Evolutionary conservation across 2,888 invertebrate genomes (phyloP).

Genomic region (Noctua janthe): DNA sequence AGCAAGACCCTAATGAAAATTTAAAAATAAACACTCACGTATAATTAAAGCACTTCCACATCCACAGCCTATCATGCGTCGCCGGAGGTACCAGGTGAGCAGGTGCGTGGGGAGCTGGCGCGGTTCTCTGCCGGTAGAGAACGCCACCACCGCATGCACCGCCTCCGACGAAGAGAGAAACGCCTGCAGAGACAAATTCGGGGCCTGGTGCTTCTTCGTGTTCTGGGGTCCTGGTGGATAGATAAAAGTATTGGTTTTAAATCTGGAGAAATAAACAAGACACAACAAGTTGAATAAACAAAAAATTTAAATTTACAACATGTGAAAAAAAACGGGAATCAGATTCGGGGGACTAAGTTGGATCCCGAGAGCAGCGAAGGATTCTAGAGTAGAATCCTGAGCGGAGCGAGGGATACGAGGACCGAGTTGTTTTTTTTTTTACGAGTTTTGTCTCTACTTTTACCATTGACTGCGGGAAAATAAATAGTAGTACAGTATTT

Average conservation of each 20-base stretch:
- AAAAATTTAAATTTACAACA: not conserved
- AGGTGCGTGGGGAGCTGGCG: constrained; percentile 86
- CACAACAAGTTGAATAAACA: not conserved
- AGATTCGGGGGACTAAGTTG: too few relatives aligned
- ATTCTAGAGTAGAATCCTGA: too few relatives aligned
- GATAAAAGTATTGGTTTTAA: not conserved
- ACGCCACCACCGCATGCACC: constrained; percentile 90
- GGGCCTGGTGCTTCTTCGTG: constrained; percentile 87
- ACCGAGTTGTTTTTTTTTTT: too few relatives aligned
- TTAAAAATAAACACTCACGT: constrained; percentile 84
- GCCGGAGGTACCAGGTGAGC: constrained; percentile 91
- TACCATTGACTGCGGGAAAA: too few relatives aligned
- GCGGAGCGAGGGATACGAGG: too few relatives aligned
- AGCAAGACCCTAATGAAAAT: not conserved
- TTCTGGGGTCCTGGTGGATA: constrained; percentile 72
- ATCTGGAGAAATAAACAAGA: not conserved
- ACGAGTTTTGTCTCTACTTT: too few relatives aligned
- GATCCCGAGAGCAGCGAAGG: too few relatives aligned
- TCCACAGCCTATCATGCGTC: constrained; percentile 91
- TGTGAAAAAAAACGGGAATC: too few relatives aligned
- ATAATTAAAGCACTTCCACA: constrained; percentile 93
- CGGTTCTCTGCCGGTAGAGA: constrained; percentile 89
- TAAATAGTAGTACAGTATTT: too few relatives aligned
- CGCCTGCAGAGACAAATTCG: constrained; percentile 92
- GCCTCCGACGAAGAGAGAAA: constrained; percentile 91